Evolutionary conservation across 2,888 invertebrate genomes (phyloP).

Genomic region (Agonopterix alstromeriana): DNA sequence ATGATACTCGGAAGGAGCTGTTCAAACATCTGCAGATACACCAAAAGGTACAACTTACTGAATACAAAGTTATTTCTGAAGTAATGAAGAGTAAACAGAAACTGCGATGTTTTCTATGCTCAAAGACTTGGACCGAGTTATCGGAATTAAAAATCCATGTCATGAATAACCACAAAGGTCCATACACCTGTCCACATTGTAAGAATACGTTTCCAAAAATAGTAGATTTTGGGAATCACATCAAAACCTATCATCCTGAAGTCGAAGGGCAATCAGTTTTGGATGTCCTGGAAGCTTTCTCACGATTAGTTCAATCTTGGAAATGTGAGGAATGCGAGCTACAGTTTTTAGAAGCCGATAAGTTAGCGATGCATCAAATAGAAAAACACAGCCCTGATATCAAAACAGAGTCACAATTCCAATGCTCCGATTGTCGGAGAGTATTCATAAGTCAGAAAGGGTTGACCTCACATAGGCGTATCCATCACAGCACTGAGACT

Average conservation of each 20-base stretch:
- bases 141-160: slow-evolving; percentile 58
- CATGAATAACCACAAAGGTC: slow-evolving; percentile 59
- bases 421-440: slow-evolving; percentile 58
- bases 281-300: slow-evolving; percentile 61
- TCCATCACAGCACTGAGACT: slow-evolving; percentile 48
- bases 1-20: slow-evolving; percentile 55
- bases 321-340: slow-evolving; percentile 65
- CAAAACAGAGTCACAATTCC: slow-evolving; percentile 49
- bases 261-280: slow-evolving; percentile 56
- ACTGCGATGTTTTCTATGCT: slow-evolving; percentile 58
- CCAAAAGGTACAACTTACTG: slow-evolving; percentile 64
- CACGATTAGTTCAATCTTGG: slow-evolving; percentile 62
- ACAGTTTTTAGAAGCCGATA: slow-evolving; percentile 63
- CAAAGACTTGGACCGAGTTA: slow-evolving; percentile 44
- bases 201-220: slow-evolving; percentile 51
- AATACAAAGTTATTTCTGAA: slow-evolving; percentile 64
- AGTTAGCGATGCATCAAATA: slow-evolving; percentile 57
- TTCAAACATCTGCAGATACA: slow-evolving; percentile 63
- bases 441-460: slow-evolving; percentile 61
- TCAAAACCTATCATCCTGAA: slow-evolving; percentile 54
- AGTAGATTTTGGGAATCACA: slow-evolving; percentile 57
- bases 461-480: slow-evolving; percentile 52
- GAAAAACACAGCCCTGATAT: slow-evolving; percentile 54
- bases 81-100: slow-evolving; percentile 58
- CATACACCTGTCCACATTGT: slow-evolving; percentile 54